Percentiles rank a stretch among this genome's conserved stretches.
phyloP scores from a whole-genome alignment of 2,113 vertebrate species.

The Atrichornis clamosus region DNA sequence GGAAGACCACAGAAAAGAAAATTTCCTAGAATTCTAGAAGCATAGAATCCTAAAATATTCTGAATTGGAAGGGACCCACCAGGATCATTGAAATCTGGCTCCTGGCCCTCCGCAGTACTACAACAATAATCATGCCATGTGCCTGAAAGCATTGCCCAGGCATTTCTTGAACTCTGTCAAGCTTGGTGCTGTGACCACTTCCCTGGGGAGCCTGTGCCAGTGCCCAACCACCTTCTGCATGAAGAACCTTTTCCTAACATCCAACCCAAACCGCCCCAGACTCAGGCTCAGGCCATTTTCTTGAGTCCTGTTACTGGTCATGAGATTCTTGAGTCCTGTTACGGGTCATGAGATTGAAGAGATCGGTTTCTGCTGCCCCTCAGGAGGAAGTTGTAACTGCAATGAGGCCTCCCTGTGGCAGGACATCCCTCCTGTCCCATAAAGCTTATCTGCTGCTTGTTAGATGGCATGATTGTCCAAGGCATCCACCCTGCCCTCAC shows the following conservation, averaged over 20 bases:
- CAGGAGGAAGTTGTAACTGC: not conserved
- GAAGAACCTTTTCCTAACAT: not conserved
- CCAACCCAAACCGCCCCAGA: not conserved
- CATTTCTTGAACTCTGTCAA: not conserved
- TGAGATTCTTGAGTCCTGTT: rapidly evolving
- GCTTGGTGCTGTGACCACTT: not conserved
- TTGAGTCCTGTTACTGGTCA: not conserved
- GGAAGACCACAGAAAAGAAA: not conserved
- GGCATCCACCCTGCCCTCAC: too few relatives aligned
- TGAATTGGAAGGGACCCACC: not conserved
- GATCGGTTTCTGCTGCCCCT: not conserved
- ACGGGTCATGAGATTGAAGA: too few relatives aligned
- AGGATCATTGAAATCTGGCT: not conserved
- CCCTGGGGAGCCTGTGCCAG: not conserved
- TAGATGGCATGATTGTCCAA: too few relatives aligned
- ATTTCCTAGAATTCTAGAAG: not conserved
- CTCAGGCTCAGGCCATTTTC: not conserved
- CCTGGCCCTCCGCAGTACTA: not conserved
- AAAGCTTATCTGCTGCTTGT: too few relatives aligned
- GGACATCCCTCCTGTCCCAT: too few relatives aligned
- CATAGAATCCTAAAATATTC: not conserved
- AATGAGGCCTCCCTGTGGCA: rapidly evolving
- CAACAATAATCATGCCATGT: not conserved
- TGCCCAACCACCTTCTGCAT: not conserved
- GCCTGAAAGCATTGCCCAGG: not conserved